phyloP scores from a whole-genome alignment of 2,888 invertebrate genomes.

The Lutraria lutraria region DNA sequence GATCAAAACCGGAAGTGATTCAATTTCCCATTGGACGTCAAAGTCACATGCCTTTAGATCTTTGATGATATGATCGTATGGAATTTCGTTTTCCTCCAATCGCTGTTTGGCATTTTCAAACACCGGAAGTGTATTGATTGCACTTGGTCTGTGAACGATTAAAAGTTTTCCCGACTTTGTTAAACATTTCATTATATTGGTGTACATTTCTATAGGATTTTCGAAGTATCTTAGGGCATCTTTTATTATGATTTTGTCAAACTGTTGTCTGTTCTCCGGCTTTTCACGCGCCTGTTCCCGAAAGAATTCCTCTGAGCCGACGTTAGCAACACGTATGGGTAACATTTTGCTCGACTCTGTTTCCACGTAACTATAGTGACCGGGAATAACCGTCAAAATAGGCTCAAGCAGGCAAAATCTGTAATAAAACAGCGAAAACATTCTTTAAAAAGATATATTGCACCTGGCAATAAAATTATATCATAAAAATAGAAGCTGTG shows the following conservation, averaged over 20 bases:
- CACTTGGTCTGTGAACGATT: slow-evolving; percentile 82
- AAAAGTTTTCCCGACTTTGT: slow-evolving; percentile 79
- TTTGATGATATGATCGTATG: slow-evolving; percentile 82
- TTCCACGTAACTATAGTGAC: slow-evolving; percentile 83
- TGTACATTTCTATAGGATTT: slow-evolving; percentile 78
- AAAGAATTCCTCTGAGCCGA: slow-evolving; percentile 85
- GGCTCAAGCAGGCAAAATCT: slow-evolving; percentile 84
- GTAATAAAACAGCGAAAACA: not conserved
- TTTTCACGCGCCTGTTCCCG: slow-evolving; percentile 68
- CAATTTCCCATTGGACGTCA: slow-evolving; percentile 85
- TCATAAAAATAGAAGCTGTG: too few species aligned
- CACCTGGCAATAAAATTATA: too few species aligned
- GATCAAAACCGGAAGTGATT: slow-evolving; percentile 82
- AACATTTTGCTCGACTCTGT: slow-evolving; percentile 79
- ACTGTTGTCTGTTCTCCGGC: slow-evolving; percentile 71
- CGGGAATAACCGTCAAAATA: slow-evolving; percentile 81
- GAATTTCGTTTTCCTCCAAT: slow-evolving; percentile 80
- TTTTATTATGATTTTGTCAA: slow-evolving; percentile 83
- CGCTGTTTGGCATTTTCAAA: slow-evolving; percentile 81
- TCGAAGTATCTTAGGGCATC: slow-evolving; percentile 83
- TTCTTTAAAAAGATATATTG: too few species aligned
- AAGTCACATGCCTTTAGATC: slow-evolving; percentile 80
- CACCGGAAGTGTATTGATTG: slow-evolving; percentile 83
- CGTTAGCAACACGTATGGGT: slow-evolving; percentile 80
- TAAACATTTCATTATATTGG: slow-evolving; percentile 80